A percentile compares a stretch with the other conserved stretches of the same genome.
Evolutionary conservation across 2,797 vertebrate species (phyloP).

Genomic region (Vultur gryphus): DNA sequence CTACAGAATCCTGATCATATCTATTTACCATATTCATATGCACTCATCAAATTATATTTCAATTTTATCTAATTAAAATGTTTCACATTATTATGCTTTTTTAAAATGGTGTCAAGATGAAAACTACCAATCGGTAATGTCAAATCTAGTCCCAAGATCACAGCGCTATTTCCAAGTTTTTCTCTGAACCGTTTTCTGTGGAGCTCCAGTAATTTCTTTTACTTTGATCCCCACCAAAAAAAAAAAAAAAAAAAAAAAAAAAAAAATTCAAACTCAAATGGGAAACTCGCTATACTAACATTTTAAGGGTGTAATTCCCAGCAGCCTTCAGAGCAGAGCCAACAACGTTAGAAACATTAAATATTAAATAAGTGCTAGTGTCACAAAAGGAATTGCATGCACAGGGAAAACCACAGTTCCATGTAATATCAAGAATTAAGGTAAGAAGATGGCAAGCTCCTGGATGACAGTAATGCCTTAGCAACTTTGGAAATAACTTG

Average conservation of each 20-base stretch:
- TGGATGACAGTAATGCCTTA: neutral
- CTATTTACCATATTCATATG: slow-evolving; percentile 7
- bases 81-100: slow-evolving; percentile 8
- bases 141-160: neutral
- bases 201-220: neutral
- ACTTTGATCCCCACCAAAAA: neutral
- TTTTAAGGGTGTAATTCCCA: neutral
- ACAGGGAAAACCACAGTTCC: neutral
- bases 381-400: neutral
- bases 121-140: neutral
- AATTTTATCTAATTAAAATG: slow-evolving; percentile 33
- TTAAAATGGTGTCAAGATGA: neutral
- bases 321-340: neutral
- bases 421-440: neutral
- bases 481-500: neutral
- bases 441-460: neutral
- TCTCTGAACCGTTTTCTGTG: neutral
- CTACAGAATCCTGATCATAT: slow-evolving; percentile 7
- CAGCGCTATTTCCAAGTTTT: neutral
- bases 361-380: neutral
- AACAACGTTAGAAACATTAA: neutral
- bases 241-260: neutral
- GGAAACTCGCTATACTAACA: neutral
- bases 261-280: neutral
- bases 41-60: slow-evolving; percentile 21